Percentiles rank a stretch among this genome's conserved stretches.
Conservation (phyloP, 2,797 vertebrate species). For the Orestias chungarensis region DNA sequence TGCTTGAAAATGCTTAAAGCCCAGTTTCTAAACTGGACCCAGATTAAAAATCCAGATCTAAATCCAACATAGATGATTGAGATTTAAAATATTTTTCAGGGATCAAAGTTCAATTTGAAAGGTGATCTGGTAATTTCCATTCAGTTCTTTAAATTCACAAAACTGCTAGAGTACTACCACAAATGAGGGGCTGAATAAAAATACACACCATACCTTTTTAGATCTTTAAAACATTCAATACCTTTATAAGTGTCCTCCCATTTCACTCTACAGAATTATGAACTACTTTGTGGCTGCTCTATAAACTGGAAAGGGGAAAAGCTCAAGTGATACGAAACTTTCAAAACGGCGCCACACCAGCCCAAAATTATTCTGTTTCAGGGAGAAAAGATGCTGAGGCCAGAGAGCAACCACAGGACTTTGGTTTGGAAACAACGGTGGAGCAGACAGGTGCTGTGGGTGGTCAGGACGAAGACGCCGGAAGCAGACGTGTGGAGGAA, state of each 20-base stretch:
- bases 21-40: too few relatives aligned
- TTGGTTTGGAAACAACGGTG: slow-evolving; percentile 19
- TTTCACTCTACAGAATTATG: background rate
- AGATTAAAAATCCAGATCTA: background rate
- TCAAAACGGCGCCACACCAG: background rate
- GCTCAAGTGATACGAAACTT: background rate
- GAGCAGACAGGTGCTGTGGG: slow-evolving; percentile 34
- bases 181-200: background rate
- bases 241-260: background rate
- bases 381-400: slow-evolving; percentile 28
- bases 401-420: slow-evolving; percentile 27
- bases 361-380: slow-evolving; percentile 25
- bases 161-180: background rate
- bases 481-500: slow-evolving; percentile 55
- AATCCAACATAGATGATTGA: background rate
- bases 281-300: background rate
- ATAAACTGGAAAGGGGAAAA: background rate
- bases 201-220: background rate
- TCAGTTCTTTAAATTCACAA: too few relatives aligned
- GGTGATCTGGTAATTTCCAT: too few relatives aligned
- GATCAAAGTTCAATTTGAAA: too few relatives aligned
- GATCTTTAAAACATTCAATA: background rate
- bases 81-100: background rate
- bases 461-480: slow-evolving; percentile 28
- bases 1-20: too few relatives aligned